These are phyloP conservation scores for Euproctis similis DNA, from an alignment of 2,888 invertebrate species.

Conservation along the genomic window DNA sequence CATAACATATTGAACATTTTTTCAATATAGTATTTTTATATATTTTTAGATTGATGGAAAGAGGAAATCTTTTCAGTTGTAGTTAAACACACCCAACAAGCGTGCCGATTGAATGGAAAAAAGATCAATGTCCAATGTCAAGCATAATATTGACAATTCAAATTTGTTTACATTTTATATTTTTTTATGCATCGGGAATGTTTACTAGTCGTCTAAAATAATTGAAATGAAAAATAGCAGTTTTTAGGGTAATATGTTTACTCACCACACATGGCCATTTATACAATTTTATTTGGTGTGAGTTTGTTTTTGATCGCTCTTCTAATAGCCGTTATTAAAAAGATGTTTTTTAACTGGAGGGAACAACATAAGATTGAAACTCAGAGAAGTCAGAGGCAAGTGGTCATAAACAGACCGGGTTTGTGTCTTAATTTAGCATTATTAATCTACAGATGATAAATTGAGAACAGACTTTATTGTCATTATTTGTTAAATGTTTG, in stretches of 20 bases:
- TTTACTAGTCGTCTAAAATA: too few relatives aligned
- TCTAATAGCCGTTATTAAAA: constrained; percentile 60
- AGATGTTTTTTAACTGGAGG: constrained; percentile 64
- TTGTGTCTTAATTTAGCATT: constrained; percentile 7
- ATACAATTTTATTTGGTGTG: constrained; percentile 61
- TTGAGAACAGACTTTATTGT: neutral
- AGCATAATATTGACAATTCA: too few relatives aligned
- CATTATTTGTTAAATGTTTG: neutral
- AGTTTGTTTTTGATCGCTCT: constrained; percentile 65
- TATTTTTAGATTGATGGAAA: too few relatives aligned
- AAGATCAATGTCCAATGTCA: too few relatives aligned
- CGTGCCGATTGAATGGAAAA: too few relatives aligned
- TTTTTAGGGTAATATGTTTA: neutral
- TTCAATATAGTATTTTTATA: too few relatives aligned
- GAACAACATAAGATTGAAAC: constrained; percentile 57
- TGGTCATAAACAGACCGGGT: constrained; percentile 52
- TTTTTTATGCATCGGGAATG: neutral
- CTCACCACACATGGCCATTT: constrained; percentile 49
- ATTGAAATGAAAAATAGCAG: too few relatives aligned
- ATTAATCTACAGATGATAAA: neutral
- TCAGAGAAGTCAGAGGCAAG: constrained; percentile 25
- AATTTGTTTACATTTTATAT: constrained; percentile 1
- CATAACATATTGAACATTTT: too few relatives aligned
- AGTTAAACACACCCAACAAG: too few relatives aligned
- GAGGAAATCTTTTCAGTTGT: too few relatives aligned